Base-by-base conservation (phyloP, 2,113 vertebrate genomes). In the Eonycteris spelaea region DNA sequence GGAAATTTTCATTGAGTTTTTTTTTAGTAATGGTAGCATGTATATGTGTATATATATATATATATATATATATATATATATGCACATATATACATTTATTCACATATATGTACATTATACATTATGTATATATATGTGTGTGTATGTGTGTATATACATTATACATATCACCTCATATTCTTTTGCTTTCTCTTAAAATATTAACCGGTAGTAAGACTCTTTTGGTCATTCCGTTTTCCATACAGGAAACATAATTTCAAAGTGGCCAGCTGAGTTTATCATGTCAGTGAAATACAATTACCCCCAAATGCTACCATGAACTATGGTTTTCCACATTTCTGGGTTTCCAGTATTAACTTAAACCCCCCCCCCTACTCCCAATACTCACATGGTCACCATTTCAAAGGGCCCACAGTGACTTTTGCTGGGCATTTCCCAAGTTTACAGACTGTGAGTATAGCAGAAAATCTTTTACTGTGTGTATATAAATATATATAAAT, bases 391-490 rank as follows among this genome's bases (percentile, higher is more conserved):
- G 90, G 90, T 97, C 95, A 97, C 86, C 97, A 98, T 98, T 92
- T 96, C 95, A 97, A 98, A 97, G 57, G 94, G 92, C 96, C 95
- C 97, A 78, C 90, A 97, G 57, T 97, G 97, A 97, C 80, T 98
- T 98, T 95, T 94, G 75, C 96, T 97, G 97, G 96, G 98, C 91
- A 85, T 96, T 98, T 98, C 94, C 94, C 86, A 88, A 94, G 98
- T 98, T 99, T 98, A 98, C 98, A 98, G 89, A 97, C 96, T 97
- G 96, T 97, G 98, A 98, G 98, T 95, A 97, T 1, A 87, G 83
- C 85, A 96, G 65, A 89, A 92, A 93, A 95, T 93, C 86, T 97
- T 97, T 96, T 91, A 95, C 97, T 96, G 73, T 95, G 86, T 96
- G 82, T 98, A 97, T 98, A 92, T 92, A 92, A 80, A 94, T 94